Evolutionary conservation across 2,888 invertebrate species (phyloP).

Genomic region (Apodemia hepburni): DNA sequence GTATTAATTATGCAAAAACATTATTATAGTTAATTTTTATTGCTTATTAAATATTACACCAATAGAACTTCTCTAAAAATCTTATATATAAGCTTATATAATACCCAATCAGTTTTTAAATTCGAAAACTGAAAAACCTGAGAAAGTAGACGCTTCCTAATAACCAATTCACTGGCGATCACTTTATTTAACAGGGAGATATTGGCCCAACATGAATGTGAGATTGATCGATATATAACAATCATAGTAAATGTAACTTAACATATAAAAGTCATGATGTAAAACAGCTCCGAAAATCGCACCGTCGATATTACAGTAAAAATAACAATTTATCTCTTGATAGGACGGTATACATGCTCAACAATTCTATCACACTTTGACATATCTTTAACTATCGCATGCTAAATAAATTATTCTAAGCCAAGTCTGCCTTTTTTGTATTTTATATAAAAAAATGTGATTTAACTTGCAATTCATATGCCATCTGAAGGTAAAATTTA

Average conservation of each 20-base stretch:
- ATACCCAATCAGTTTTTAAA: too few relatives aligned
- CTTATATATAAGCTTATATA: too few relatives aligned
- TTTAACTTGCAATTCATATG: not conserved
- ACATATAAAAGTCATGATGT: constrained; percentile 32
- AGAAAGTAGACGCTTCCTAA: too few relatives aligned
- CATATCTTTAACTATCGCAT: constrained; percentile 60
- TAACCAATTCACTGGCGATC: too few relatives aligned
- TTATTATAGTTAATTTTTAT: too few relatives aligned
- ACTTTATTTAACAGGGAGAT: not conserved
- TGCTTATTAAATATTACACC: too few relatives aligned
- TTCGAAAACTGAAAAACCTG: too few relatives aligned
- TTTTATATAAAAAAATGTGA: constrained; percentile 25
- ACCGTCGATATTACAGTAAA: constrained; percentile 27
- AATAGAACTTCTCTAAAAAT: too few relatives aligned
- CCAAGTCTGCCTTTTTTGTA: constrained; percentile 50
- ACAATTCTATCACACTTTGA: constrained; percentile 50
- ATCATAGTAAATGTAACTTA: constrained; percentile 37
- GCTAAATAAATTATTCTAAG: constrained; percentile 75
- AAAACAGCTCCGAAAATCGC: constrained; percentile 32
- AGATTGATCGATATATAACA: constrained; percentile 5
- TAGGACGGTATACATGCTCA: constrained; percentile 59
- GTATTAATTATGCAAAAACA: too few relatives aligned
- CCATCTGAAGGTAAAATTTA: not conserved
- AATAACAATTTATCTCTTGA: constrained; percentile 28
- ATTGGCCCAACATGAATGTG: constrained; percentile 4